Conservation (phyloP, 2,113 vertebrate genomes). For the Syngnathus floridae region DNA sequence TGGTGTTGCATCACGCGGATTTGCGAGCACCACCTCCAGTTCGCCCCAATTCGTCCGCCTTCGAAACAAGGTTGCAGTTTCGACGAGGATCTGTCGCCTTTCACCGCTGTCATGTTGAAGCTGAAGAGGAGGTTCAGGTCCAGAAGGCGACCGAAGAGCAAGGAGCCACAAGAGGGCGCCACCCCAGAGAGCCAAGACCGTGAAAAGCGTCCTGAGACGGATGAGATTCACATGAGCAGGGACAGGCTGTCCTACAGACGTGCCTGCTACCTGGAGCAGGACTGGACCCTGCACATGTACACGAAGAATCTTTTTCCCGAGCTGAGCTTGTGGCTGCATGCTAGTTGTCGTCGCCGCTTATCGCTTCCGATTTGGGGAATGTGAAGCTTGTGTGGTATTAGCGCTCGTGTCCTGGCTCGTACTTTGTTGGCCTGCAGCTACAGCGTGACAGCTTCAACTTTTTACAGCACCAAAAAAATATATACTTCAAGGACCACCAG, state of each 20-base stretch:
- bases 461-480: neutral
- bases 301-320: conserved; percentile 5
- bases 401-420: conserved; percentile 26
- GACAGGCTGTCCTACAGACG: conserved; percentile 42
- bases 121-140: conserved; percentile 55
- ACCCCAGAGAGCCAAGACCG: conserved; percentile 18
- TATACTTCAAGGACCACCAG: neutral
- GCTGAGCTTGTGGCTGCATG: conserved; percentile 31
- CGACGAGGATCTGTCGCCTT: neutral
- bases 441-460: too few species aligned
- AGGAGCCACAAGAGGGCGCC: neutral
- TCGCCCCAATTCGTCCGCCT: neutral
- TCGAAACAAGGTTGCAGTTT: neutral
- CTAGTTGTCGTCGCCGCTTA: conserved; percentile 3
- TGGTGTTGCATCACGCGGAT: neutral
- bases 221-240: conserved; percentile 25
- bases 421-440: conserved; percentile 4
- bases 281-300: conserved; percentile 1
- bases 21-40: neutral
- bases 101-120: conserved; percentile 40
- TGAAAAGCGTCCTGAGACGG: conserved; percentile 8
- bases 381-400: neutral
- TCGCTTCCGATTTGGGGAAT: conserved; percentile 3
- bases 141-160: conserved; percentile 17
- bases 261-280: conserved; percentile 31